Evolutionary conservation across 2,888 invertebrate species (phyloP).

Genomic region (Erpobdella octoculata): DNA sequence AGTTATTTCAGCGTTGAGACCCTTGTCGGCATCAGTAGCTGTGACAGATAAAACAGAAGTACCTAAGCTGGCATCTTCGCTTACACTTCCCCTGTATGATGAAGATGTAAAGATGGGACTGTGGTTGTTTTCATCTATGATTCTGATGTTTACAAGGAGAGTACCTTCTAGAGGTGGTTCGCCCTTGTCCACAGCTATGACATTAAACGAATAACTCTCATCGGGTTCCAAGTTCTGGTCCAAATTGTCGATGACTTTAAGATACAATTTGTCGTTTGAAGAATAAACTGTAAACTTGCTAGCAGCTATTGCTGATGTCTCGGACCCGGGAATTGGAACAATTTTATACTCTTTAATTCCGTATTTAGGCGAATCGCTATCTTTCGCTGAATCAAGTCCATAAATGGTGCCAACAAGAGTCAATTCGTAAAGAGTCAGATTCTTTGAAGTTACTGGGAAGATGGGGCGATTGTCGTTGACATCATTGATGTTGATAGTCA

Average conservation of each 20-base stretch:
- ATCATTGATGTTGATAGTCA: not conserved
- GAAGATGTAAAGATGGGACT: not conserved
- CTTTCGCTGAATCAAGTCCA: not conserved
- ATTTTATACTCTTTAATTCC: not conserved
- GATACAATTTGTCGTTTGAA: not conserved
- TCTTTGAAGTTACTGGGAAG: not conserved
- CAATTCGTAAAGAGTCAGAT: not conserved
- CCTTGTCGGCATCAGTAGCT: not conserved
- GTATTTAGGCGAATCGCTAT: not conserved
- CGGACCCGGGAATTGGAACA: not conserved
- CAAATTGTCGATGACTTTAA: not conserved
- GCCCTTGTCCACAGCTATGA: not conserved
- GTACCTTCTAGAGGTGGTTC: not conserved
- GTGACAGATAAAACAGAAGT: not conserved
- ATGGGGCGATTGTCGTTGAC: not conserved
- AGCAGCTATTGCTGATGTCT: not conserved
- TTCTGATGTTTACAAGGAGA: not conserved
- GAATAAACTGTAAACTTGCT: not conserved
- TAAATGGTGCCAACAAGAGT: not conserved
- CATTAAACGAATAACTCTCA: not conserved
- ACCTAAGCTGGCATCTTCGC: not conserved
- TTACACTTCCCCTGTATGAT: not conserved
- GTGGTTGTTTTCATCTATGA: not conserved
- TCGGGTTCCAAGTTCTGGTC: not conserved
- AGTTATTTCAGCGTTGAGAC: not conserved